Percentiles rank a stretch among this genome's conserved stretches.
These are phyloP conservation scores for Cerceris rybyensis DNA, from an alignment of 2,888 invertebrate genomes.

Conservation along the genomic window DNA sequence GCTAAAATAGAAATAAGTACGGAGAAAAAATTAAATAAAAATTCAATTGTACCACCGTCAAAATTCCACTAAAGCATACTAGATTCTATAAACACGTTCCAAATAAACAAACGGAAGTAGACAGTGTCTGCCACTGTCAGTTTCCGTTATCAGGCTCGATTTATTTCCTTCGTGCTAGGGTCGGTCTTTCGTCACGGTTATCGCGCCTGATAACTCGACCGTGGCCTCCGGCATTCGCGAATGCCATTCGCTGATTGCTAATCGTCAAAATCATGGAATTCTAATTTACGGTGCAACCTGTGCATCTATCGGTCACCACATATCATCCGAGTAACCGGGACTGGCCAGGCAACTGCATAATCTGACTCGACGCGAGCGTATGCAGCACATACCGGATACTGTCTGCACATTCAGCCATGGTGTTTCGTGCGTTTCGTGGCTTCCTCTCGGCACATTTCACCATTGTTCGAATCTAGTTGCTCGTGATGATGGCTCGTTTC, in stretches of 20 bases:
- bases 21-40: no score
- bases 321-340: constrained; percentile 15
- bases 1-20: no score
- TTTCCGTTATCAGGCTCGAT: neutral
- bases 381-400: constrained; percentile 5
- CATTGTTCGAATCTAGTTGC: constrained; percentile 34
- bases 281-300: constrained; percentile 52
- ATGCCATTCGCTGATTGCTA: neutral
- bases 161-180: neutral
- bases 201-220: neutral
- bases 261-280: constrained; percentile 60
- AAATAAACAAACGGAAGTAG: no score
- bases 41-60: no score
- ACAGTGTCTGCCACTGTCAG: neutral
- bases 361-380: constrained; percentile 37
- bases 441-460: constrained; percentile 26
- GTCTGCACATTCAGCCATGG: constrained; percentile 19
- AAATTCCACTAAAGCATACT: no score
- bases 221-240: neutral
- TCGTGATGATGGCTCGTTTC: constrained; percentile 29
- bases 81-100: no score
- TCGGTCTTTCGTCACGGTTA: neutral
- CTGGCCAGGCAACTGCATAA: constrained; percentile 50
- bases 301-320: constrained; percentile 38
- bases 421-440: constrained; percentile 51